Evolutionary conservation across 2,888 invertebrate genomes (phyloP).

Genomic region (Petrolisthes cinctipes): DNA sequence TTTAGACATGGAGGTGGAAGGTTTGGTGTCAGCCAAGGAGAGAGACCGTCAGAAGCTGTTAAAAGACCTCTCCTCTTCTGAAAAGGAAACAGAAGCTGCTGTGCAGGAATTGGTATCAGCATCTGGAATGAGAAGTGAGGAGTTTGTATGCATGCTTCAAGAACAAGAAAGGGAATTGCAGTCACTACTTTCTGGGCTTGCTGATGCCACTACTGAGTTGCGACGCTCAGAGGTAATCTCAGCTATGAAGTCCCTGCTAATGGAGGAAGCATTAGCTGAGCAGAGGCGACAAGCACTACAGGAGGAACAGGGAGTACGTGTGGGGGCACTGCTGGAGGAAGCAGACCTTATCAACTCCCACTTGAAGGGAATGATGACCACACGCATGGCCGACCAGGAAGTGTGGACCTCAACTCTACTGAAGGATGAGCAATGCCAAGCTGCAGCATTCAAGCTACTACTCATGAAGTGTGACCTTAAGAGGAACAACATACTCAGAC

Average conservation of each 20-base stretch:
- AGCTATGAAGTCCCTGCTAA: conserved; percentile 57
- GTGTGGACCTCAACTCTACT: conserved; percentile 51
- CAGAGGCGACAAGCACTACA: conserved; percentile 36
- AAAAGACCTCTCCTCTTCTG: conserved; percentile 42
- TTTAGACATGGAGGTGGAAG: conserved; percentile 56
- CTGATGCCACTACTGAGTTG: conserved; percentile 50
- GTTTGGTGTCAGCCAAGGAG: conserved; percentile 51
- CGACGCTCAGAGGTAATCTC: conserved; percentile 52
- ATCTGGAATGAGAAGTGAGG: conserved; percentile 45
- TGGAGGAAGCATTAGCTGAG: conserved; percentile 57
- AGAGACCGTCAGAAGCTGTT: conserved; percentile 39
- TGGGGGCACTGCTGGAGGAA: conserved; percentile 51
- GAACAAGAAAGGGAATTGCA: conserved; percentile 57
- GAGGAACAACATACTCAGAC: conserved; percentile 57
- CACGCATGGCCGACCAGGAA: conserved; percentile 51
- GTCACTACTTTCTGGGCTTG: conserved; percentile 48
- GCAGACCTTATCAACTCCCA: conserved; percentile 49
- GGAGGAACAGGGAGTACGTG: conserved; percentile 49
- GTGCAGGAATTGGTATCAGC: conserved; percentile 47
- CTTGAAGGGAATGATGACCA: conserved; percentile 46
- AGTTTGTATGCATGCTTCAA: conserved; percentile 42
- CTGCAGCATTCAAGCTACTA: conserved; percentile 61
- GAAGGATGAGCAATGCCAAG: conserved; percentile 61
- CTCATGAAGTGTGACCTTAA: conserved; percentile 62
- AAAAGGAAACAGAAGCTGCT: conserved; percentile 49